Percentiles rank a stretch among this genome's conserved stretches.
These are phyloP conservation scores for Vanessa tameamea DNA, from an alignment of 1,140 invertebrate genomes.

Conservation along the genomic window DNA sequence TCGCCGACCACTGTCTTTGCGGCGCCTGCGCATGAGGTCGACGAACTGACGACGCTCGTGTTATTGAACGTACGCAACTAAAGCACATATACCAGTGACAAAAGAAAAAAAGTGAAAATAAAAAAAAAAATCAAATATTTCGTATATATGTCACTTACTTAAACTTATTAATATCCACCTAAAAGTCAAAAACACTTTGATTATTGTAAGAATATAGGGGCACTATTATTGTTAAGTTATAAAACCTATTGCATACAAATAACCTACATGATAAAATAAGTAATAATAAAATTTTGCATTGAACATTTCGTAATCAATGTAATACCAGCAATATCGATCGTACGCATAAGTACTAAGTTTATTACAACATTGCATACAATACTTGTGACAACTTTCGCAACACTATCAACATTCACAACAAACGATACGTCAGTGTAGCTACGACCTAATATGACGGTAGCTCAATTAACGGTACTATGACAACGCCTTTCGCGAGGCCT, in stretches of 20 bases:
- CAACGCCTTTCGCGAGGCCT: slow-evolving; percentile 56
- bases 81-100: slow-evolving; percentile 32
- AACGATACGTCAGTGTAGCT: slow-evolving; percentile 33
- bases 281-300: background rate
- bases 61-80: slow-evolving; percentile 72
- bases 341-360: slow-evolving; percentile 2
- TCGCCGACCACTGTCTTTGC: slow-evolving; percentile 58
- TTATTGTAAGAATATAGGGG: background rate
- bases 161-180: background rate
- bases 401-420: background rate
- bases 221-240: too few species aligned
- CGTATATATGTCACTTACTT: background rate
- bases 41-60: slow-evolving; percentile 67
- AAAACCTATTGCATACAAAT: background rate
- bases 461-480: slow-evolving; percentile 67
- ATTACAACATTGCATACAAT: background rate
- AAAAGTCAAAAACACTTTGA: too few species aligned
- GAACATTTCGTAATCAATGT: background rate
- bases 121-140: slow-evolving; percentile 7
- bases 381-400: slow-evolving; percentile 1
- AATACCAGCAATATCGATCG: background rate
- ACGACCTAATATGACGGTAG: slow-evolving; percentile 55
- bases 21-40: slow-evolving; percentile 68
- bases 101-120: slow-evolving; percentile 19
- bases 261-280: background rate